Base-by-base conservation (phyloP, 2,888 invertebrate species). In the Eristalis tenax region DNA sequence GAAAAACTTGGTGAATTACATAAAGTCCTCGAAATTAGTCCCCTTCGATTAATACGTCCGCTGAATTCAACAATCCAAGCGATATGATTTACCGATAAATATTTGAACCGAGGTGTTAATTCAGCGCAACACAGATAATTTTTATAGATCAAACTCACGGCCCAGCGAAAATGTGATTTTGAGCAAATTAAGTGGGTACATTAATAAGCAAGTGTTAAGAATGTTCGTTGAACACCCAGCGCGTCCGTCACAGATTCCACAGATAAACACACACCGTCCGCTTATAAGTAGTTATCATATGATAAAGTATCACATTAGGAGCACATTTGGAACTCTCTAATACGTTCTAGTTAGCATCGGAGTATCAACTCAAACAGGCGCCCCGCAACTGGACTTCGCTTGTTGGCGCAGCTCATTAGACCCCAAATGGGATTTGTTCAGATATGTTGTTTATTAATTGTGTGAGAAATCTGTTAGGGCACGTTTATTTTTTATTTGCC, bases 281-380 rank as follows among this genome's bases (percentile, higher is more conserved):
- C 22, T n/a, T n/a, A 38, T n/a, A 43, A 79, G n/a, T 66, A 74
- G 32, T 73, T 59, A 80, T 80, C 80, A 80, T 74, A 74, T 80
- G 80, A 79, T 71, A 66, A 73, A 79, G 43, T 50, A 69, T 59
- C 26, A 74, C 61, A 68, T 77, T 73, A 73, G 64, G 23, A 66
- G 23, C 38, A 57, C 18, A 64, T 71, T 68, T 64, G 13, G 65
- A 77, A 63, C 65, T 57, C 61, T 66, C 66, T 61, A 76, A 76
- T 81, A 71, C 56, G 68, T 43, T 76, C 40, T 73, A 85, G 68
- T 86, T 86, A 86, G 77, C 78, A 63, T 50, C 50, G n/a, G 8
- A 26, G 40, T 69, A 64, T 59, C 32, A 18, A 86, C 64, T 68
- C 61, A 74, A 74, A 32, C 77, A 77, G n/a, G 18, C 63, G 35